A percentile compares a stretch with the other conserved stretches of the same genome.
Conservation (phyloP, 2,113 vertebrate genomes). For the Pogonocichla stellata region DNA sequence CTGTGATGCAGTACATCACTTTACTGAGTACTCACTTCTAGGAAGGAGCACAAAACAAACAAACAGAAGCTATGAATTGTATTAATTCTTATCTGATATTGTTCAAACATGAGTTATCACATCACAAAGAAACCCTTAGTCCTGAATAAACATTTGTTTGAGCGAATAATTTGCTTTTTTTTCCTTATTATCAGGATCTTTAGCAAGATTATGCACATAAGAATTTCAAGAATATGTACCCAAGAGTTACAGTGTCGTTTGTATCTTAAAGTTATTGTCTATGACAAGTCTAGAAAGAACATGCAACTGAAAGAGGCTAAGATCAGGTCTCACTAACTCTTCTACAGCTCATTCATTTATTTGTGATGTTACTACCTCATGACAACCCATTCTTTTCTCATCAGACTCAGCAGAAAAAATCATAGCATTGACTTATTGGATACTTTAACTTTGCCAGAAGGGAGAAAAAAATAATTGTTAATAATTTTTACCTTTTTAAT, state of each 20-base stretch:
- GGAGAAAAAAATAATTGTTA: not conserved
- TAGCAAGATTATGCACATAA: not conserved
- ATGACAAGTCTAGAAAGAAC: not conserved
- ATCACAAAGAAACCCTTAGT: not conserved
- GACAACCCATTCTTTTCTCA: not conserved
- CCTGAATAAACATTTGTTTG: not conserved
- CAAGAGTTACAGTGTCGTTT: not conserved
- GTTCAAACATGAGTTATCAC: not conserved
- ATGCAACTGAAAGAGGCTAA: not conserved
- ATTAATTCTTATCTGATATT: not conserved
- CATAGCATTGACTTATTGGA: not conserved
- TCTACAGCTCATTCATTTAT: not conserved
- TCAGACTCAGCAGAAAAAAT: not conserved
- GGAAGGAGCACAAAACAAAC: not conserved
- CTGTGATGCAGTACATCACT: not conserved
- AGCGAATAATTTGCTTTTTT: not conserved
- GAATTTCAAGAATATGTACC: not conserved
- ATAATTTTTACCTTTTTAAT: not conserved
- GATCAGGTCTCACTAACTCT: not conserved
- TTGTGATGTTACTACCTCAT: not conserved
- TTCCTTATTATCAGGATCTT: not conserved
- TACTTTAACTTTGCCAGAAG: not conserved
- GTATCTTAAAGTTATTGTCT: not conserved
- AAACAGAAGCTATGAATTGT: not conserved
- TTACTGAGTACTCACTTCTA: rapidly evolving